Base-by-base conservation (phyloP, 2,113 vertebrate species). In the Rhinoptilus africanus region DNA sequence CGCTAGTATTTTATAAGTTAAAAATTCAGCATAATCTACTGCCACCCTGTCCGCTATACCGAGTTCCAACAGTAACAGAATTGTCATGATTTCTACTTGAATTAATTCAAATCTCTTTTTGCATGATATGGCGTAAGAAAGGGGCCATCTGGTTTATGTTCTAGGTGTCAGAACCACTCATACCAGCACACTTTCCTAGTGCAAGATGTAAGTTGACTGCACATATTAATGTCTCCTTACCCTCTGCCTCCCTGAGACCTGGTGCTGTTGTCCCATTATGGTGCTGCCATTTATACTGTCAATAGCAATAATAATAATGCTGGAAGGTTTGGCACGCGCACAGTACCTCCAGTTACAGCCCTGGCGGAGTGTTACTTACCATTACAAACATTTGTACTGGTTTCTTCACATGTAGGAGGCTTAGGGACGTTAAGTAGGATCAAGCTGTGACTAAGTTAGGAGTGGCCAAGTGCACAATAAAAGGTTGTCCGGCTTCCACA, bases 131-230 rank as follows among this genome's bases (percentile, higher is more conserved):
- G 96, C 60, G 95, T 91, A 96, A 96, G 97, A 97, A 97, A 76
- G 93, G 94, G 95, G 96, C 95, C 97, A 97, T 97, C 96, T 97
- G 97, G 96, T 96, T 97, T 96, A 18, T 95, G 96, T 96, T 96
- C 96, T 95, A 93, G 79, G 95, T 97, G 97, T 97, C 97, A 97
- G 97, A 97, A 92, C 96, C 96, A 75, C 97, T 97, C 97, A 97
- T 93, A 85, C 96, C 97, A 96, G 88, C 97, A 84, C 91, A 83
- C 37, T 74, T 51, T 16, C 82, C 1, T 78, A 66, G 85, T 28
- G 74, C 86, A 12, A 86, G 95, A 97, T 97, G 96, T 5, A 71
- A 96, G 91, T 50, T 96, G 97, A 96, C 97, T 95, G 95, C 92
- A 76, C 93, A 84, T 67, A 96, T 97, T 93, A 96, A 73, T 56